A percentile compares a stretch with the other conserved stretches of the same genome.
Evolutionary conservation across 2,797 vertebrate genomes (phyloP).

Genomic region (Ctenochaetus hawaiiensis): DNA sequence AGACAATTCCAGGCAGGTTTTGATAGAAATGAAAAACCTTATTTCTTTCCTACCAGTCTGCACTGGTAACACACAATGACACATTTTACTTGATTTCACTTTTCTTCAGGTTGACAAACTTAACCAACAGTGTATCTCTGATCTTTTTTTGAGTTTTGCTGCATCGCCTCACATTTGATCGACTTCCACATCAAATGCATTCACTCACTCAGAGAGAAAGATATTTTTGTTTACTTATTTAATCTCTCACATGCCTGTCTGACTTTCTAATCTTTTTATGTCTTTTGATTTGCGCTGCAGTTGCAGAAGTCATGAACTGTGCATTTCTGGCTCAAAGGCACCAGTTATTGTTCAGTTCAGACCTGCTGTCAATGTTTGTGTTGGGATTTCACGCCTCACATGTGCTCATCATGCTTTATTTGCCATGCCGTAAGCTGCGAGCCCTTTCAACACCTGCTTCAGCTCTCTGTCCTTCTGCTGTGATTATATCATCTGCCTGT

Average conservation of each 20-base stretch:
- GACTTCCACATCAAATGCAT: not conserved
- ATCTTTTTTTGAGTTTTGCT: slow-evolving; percentile 34
- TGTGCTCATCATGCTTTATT: slow-evolving; percentile 56
- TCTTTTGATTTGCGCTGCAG: not conserved
- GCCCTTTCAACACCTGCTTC: slow-evolving; percentile 42
- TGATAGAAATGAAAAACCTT: slow-evolving; percentile 15
- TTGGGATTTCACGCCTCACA: slow-evolving; percentile 51
- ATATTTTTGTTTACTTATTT: slow-evolving; percentile 3
- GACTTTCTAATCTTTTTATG: not conserved
- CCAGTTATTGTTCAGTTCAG: slow-evolving; percentile 4
- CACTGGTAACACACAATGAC: slow-evolving; percentile 28
- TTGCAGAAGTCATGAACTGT: not conserved
- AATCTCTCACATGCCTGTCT: not conserved
- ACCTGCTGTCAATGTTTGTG: slow-evolving; percentile 37
- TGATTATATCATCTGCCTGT: slow-evolving; percentile 23
- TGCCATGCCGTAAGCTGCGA: slow-evolving; percentile 24
- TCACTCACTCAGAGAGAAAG: not conserved
- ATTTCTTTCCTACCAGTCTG: slow-evolving; percentile 8
- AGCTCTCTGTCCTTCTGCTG: slow-evolving; percentile 4
- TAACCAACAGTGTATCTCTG: slow-evolving; percentile 15
- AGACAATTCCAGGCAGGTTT: not conserved
- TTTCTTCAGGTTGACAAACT: slow-evolving; percentile 9
- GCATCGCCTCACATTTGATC: slow-evolving; percentile 38
- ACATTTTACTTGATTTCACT: slow-evolving; percentile 40
- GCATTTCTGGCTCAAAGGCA: slow-evolving; percentile 19